Evolutionary conservation across 1,140 invertebrate genomes (phyloP).

Genomic region (Lerema accius): DNA sequence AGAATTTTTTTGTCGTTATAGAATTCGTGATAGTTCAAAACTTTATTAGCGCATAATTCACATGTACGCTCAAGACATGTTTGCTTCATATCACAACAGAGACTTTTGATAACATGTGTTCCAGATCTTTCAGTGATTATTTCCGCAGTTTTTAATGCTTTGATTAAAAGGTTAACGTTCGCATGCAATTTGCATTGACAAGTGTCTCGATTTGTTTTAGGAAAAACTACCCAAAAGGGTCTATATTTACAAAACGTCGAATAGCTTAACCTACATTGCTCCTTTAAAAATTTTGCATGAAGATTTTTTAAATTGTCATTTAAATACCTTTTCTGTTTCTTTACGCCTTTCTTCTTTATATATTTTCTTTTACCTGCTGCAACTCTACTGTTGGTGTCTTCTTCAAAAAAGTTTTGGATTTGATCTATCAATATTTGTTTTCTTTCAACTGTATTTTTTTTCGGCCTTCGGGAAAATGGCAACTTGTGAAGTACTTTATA

Average conservation of each 20-base stretch:
- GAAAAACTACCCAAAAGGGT: slow-evolving; percentile 1
- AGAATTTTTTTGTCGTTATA: slow-evolving; percentile 17
- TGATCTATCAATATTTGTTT: slow-evolving; percentile 18
- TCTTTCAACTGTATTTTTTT: not conserved
- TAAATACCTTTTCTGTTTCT: slow-evolving; percentile 35
- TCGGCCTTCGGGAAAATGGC: not conserved
- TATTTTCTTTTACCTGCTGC: slow-evolving; percentile 32
- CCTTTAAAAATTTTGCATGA: slow-evolving; percentile 26
- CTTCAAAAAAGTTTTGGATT: slow-evolving; percentile 33
- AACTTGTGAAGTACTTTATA: slow-evolving; percentile 10
- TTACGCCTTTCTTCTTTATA: slow-evolving; percentile 14
- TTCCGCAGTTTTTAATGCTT: slow-evolving; percentile 12
- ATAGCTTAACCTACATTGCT: slow-evolving; percentile 21
- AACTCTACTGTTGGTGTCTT: slow-evolving; percentile 12
- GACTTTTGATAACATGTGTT: slow-evolving; percentile 15
- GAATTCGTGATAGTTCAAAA: slow-evolving; percentile 23
- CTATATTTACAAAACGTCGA: slow-evolving; percentile 36
- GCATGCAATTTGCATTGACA: slow-evolving; percentile 32
- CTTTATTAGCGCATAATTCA: slow-evolving; percentile 20
- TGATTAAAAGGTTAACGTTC: slow-evolving; percentile 19
- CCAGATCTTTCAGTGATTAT: slow-evolving; percentile 11
- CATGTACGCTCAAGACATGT: slow-evolving; percentile 16
- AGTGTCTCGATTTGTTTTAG: slow-evolving; percentile 25
- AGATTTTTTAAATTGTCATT: slow-evolving; percentile 35
- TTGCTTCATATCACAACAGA: slow-evolving; percentile 22